phyloP scores from a whole-genome alignment of 2,888 invertebrate genomes.

The Lagria hirta region DNA sequence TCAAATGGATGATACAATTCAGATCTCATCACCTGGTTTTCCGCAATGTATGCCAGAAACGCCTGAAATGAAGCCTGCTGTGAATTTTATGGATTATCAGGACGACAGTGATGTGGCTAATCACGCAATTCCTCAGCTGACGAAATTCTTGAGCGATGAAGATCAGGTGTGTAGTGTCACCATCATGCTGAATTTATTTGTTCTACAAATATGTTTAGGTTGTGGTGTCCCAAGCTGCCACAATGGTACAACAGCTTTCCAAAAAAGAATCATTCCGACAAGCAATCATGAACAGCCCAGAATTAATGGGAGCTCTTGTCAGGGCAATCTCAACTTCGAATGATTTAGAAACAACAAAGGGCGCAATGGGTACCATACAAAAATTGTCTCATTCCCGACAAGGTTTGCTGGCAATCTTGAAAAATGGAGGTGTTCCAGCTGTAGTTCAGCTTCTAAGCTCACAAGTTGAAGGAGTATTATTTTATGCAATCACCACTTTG shows the following conservation, averaged over 20 bases:
- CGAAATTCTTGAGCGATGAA: conserved; percentile 91
- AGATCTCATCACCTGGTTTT: conserved; percentile 97
- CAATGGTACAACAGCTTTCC: conserved; percentile 99
- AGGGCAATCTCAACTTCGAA: conserved; percentile 94
- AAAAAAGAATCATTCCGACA: conserved; percentile 98
- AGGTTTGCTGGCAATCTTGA: conserved; percentile 96
- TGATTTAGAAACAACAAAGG: conserved; percentile 94
- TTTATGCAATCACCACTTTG: conserved; percentile 98
- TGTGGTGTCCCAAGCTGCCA: conserved; percentile 96
- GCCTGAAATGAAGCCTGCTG: conserved; percentile 87
- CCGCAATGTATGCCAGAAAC: conserved; percentile 95
- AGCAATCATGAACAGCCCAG: conserved; percentile 94
- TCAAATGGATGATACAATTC: conserved; percentile 93
- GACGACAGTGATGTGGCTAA: conserved; percentile 97
- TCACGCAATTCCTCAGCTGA: conserved; percentile 95
- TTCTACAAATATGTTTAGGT: no score
- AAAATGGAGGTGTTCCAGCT: conserved; percentile 97
- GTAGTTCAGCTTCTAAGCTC: conserved; percentile 94
- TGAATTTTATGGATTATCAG: conserved; percentile 97
- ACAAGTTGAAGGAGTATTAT: conserved; percentile 94
- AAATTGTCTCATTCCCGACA: conserved; percentile 97
- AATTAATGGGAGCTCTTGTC: conserved; percentile 94
- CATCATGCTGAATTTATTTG: no score
- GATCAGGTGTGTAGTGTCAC: no score
- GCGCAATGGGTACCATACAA: conserved; percentile 95